A percentile compares a stretch with the other conserved stretches of the same genome.
These are phyloP conservation scores for Dissostichus mawsoni DNA, from an alignment of 2,113 vertebrate species.

Conservation along the genomic window DNA sequence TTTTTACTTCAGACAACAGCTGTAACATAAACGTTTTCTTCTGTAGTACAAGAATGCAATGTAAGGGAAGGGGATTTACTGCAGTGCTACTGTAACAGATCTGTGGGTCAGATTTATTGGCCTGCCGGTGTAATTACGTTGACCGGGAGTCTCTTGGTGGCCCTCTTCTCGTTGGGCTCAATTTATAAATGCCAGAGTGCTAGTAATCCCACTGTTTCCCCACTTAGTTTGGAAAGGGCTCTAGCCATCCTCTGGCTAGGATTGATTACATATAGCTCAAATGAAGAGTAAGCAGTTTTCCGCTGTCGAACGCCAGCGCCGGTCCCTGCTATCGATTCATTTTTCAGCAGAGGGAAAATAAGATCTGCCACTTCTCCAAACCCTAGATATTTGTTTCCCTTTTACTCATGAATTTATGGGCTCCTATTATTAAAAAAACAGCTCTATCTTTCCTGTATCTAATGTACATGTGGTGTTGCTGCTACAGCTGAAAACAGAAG, in stretches of 20 bases:
- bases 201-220: conserved; percentile 80
- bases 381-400: conserved; percentile 75
- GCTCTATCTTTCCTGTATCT: conserved; percentile 30
- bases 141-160: conserved; percentile 70
- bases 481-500: conserved; percentile 19
- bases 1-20: conserved; percentile 38
- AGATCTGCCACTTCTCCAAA: conserved; percentile 75
- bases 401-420: conserved; percentile 61
- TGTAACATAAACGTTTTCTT: conserved; percentile 61
- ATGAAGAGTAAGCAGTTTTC: conserved; percentile 84
- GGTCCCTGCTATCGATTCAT: conserved; percentile 74
- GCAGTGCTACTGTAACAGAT: conserved; percentile 62
- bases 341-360: conserved; percentile 69
- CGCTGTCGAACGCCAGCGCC: conserved; percentile 50
- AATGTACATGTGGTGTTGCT: conserved; percentile 11
- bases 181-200: conserved; percentile 82
- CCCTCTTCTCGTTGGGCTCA: conserved; percentile 70
- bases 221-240: conserved; percentile 74
- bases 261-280: conserved; percentile 82
- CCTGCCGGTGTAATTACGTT: conserved; percentile 77
- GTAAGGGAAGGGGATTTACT: conserved; percentile 69
- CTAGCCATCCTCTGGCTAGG: conserved; percentile 60
- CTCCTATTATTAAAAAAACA: conserved; percentile 36
- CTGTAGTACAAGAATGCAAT: conserved; percentile 31
- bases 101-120: conserved; percentile 73